Evolutionary conservation across 2,888 invertebrate species (phyloP), one percentile per base, ranked within the genome.

Genomic region (Apodemia zela): DNA sequence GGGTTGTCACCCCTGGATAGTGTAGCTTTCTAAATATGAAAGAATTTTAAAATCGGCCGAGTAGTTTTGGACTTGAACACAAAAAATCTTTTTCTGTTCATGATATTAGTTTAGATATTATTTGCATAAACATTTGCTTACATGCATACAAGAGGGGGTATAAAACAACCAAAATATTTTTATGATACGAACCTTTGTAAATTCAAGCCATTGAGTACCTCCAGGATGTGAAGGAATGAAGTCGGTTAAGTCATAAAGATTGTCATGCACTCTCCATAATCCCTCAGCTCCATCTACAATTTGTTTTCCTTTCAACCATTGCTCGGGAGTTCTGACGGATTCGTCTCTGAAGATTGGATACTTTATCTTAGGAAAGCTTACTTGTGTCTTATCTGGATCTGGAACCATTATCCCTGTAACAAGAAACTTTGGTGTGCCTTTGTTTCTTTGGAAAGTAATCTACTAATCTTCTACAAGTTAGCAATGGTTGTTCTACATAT

Each of bases 161-260:
- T 21, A 21, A 21, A 21, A 21, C 21, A 21, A 21, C 1, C 21
- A 21, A 21, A 21, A 21, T 21, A 21, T 21, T 21, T 21, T 21
- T 21, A 21, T 21, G 21, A 21, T 21, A 21, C 21, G 21, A 21
- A 94, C 97, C 92, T 95, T 94, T 0, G 96, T 95, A 62, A 93
- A 80, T 59, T 80, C 77, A 49, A 97, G 78, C 97, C 97, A 97
- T 72, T 95, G 94, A 0, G 91, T 69, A 0, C 98, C 98, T 11
- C 98, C 98, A 2, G 99, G 99, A 89, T 99, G 99, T 33, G 86
- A 85, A 0, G 93, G 81, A 2, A 96, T 89, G 76, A 98, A 99
- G 7, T 93, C 92, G 0, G 95, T 95, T 58, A 99, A 93, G 83
- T 99, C 98, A 81, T 99, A 99, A 0, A 99, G 87, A 11, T 86